A percentile compares a stretch with the other conserved stretches of the same genome.
Evolutionary conservation across 2,888 invertebrate species (phyloP).

Genomic region (Drosophila barbarae): DNA sequence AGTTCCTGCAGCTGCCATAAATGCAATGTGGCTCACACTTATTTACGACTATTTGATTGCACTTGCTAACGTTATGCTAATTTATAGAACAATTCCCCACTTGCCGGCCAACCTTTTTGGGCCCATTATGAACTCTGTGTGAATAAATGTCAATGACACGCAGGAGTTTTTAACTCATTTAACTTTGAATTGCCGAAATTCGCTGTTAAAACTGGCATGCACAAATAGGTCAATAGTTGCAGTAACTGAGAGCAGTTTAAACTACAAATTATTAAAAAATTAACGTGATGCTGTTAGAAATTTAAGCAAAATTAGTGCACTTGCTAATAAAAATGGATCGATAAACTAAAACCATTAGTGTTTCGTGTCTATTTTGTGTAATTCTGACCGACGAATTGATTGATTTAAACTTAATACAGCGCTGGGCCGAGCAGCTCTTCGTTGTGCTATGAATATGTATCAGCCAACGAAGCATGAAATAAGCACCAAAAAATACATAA

Average conservation of each 20-base stretch:
- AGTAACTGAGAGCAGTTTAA: conserved; percentile 2
- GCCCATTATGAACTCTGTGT: conserved; percentile 24
- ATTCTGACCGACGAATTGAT: conserved; percentile 3
- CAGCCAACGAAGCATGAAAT: conserved; percentile 66
- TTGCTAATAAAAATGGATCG: not conserved
- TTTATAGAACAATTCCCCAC: conserved; percentile 35
- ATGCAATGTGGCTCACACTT: conserved; percentile 72
- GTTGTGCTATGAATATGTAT: conserved; percentile 42
- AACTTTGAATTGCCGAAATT: conserved; percentile 13
- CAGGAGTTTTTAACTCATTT: conserved; percentile 26
- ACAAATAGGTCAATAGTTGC: conserved; percentile 7
- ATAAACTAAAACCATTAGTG: not conserved
- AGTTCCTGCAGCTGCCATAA: conserved; percentile 71
- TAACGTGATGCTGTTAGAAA: not conserved
- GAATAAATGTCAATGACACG: conserved; percentile 49
- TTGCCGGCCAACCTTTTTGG: not conserved
- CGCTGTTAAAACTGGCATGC: not conserved
- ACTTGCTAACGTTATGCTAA: conserved; percentile 55
- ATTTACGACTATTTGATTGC: conserved; percentile 71
- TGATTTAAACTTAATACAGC: conserved; percentile 27
- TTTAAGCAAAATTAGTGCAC: not conserved
- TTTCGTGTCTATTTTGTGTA: not conserved
- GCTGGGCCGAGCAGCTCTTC: not conserved
- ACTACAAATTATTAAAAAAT: conserved; percentile 1
- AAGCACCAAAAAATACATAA: conserved; percentile 53